Evolutionary conservation across 2,113 vertebrate genomes (phyloP), one percentile per base, ranked within the genome.

Genomic region (Trogon melanurus): DNA sequence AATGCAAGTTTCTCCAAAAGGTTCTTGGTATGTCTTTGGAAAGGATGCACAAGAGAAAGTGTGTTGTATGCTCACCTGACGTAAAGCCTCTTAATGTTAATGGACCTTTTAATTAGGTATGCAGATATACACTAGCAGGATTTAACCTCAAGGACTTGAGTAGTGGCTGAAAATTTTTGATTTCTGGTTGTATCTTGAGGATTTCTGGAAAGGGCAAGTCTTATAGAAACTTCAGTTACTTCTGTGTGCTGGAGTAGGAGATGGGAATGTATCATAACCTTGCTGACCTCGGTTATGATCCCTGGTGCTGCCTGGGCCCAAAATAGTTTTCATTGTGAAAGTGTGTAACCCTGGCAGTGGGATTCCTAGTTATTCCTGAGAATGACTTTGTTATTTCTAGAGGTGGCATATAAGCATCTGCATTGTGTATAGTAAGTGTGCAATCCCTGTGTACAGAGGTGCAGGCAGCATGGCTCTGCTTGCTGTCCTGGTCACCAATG

Each of bases 351-450:
- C 17, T 76, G 66, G 19, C n/a, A 48, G 30, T 32, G 41, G 17
- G 27, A 44, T 70, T 89, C 50, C 57, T 38, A 23, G 30, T 2
- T 38, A 22, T 16, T 78, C 11, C 56, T 41, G 25, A 32, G 48
- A 75, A 16, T 6, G 19, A 8, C 11, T 34, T 44, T 25, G 16
- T 21, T 72, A 6, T 67, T 74, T 27, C 54, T 58, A 1, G 2
- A 51, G 29, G 1, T 9, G 13, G 2, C 11, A 6, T 6, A 30
- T 1, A 5, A 21, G 18, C n/a, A 5, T 21, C 36, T 93, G 84
- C 22, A 38, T 38, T 16, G 0, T 1, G 13, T 32, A 50, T 26
- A 25, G 32, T 5, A 20, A 7, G 9, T 10, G 41, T 27, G 6
- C 25, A 1, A 45, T 65, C 32, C 48, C 34, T 14, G 15, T 3